Evolutionary conservation across 2,888 invertebrate species (phyloP), one percentile per base, ranked within the genome.

Genomic region (Apomyelois bistriatella): DNA sequence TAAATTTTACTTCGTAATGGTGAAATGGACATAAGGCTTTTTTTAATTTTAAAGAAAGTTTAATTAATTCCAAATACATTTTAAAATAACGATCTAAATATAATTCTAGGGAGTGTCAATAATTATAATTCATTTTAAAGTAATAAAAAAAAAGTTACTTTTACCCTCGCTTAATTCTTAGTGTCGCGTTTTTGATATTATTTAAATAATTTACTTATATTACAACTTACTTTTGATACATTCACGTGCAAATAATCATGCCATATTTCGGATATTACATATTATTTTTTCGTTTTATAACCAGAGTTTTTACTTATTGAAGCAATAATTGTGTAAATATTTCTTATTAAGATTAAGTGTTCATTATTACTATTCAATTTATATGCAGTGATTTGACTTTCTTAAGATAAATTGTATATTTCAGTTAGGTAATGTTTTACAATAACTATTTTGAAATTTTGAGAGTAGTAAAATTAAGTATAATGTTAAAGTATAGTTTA

Each of bases 401-500:
- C 30, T 6, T 32, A 16, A 30, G n/a, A 32, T 13, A 30, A 17
- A 16, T 10, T 32, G 10, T 15, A 16, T 35, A 16, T 43, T 43
- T 43, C 9, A 43, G 30, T 43, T 30, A 28, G 9, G 22, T 22
- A 13, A n/a, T n/a, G n/a, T n/a, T n/a, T n/a, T n/a, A n/a, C n/a
- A n/a, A n/a, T 43, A 12, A 43, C n/a, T 30, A 13, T 46, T 46
- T 46, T 7, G 7, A 13, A 15, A 32, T 46, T 46, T 46, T 46
- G 5, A 10, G 10, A 35, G 8, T 46, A 46, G 16, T 10, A 15
- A n/a, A 30, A 35, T 15, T 30, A 8, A 46, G 30, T 15, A 15
- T 35, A 16, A 10, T 37, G 16, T 41, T 41, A 16, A 40, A 32
- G 48, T 46, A 53, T 22, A 50, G 40, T 53, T 57, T 54, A 53